Evolutionary conservation across 2,113 vertebrate genomes (phyloP), one percentile per base, ranked within the genome.

Genomic region (Lepisosteus oculatus): DNA sequence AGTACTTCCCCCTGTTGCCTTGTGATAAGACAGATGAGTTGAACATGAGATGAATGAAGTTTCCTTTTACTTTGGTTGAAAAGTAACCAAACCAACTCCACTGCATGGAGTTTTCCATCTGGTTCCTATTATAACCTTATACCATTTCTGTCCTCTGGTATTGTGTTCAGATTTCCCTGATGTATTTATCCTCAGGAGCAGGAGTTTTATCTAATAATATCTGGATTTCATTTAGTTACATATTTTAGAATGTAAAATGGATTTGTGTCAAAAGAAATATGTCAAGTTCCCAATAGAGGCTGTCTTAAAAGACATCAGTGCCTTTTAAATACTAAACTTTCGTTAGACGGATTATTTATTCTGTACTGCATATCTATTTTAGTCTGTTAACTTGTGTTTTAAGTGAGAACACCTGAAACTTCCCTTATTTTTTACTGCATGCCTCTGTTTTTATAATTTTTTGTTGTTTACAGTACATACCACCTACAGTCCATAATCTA

Each of bases 231-330:
- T 73, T 65, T 9, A 17, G 29, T 65, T 8, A 65, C 62, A 65
- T 65, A 65, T 29, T 73, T 73, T 54, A 73, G 57, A 56, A 57
- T 67, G 55, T 61, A 67, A 68, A 73, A 63, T n/a, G 59, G 57
- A 73, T 73, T 73, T 63, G 61, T 55, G 70, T 71, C 61, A 65
- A 65, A 62, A 43, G 43, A 15, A 65, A 71, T 64, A 55, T 41
- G 59, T 71, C 70, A 55, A 70, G 57, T 42, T 56, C n/a, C 6
- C 68, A 56, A 5, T 6, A n/a, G n/a, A 17, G 43, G 9, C 12
- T 17, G 57, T 61, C 68, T 57, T 47, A 51, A 57, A 70, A 70
- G 59, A 14, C 43, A 14, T 42, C 55, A 17, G 42, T 45, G 43
- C 43, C 13, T 3, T 70, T 43, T 61, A 15, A 14, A 14, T 55